These are phyloP conservation scores for Bombus balteatus DNA, from an alignment of 1,140 invertebrate species.

Conservation along the genomic window DNA sequence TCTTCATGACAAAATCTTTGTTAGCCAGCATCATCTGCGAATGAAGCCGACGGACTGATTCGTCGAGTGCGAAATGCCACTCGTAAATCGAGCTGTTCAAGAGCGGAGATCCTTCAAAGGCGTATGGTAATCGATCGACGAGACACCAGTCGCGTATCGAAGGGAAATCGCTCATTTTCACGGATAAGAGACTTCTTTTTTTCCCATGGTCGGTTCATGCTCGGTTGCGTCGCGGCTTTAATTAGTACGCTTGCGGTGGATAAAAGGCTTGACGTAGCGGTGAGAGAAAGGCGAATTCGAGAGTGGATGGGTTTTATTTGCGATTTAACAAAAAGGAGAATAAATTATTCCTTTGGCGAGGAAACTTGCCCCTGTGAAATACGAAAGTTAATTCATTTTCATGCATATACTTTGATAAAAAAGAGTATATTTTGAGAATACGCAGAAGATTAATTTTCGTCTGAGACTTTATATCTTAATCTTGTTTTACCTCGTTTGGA, in stretches of 20 bases:
- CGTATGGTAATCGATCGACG: constrained; percentile 13
- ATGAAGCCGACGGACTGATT: neutral
- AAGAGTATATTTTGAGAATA: too few species aligned
- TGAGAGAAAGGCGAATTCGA: constrained; percentile 9
- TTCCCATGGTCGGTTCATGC: neutral
- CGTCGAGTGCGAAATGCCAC: neutral
- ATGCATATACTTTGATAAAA: neutral
- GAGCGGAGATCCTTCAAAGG: constrained; percentile 3
- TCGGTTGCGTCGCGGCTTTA: constrained; percentile 44
- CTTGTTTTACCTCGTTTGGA: neutral
- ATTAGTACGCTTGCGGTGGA: constrained; percentile 26
- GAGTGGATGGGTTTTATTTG: constrained; percentile 34
- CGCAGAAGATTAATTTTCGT: too few species aligned
- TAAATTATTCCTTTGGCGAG: constrained; percentile 36
- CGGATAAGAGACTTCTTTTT: constrained; percentile 8
- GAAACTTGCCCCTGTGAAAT: neutral
- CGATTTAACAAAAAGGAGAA: neutral
- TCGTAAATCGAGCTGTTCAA: neutral
- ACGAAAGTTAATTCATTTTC: constrained; percentile 28
- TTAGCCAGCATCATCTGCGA: too few species aligned
- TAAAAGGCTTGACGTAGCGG: neutral
- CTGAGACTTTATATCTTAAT: neutral
- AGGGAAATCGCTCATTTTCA: constrained; percentile 36
- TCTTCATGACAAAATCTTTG: too few species aligned
- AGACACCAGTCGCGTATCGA: neutral